These are phyloP conservation scores for Gorsachius magnificus DNA, from an alignment of 2,797 vertebrate species.

Conservation along the genomic window DNA sequence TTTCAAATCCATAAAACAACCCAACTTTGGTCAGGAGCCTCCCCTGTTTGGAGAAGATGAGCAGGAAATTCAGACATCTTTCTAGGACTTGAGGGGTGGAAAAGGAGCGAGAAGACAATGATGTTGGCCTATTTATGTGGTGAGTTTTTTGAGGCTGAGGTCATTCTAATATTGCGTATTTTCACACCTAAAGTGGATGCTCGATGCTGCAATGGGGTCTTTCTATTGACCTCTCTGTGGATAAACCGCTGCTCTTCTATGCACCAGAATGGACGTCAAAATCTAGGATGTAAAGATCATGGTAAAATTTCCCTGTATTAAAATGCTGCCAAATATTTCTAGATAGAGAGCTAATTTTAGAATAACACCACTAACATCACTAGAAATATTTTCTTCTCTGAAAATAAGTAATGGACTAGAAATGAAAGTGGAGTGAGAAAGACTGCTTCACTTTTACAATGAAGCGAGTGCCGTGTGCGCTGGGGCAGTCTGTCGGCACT, in stretches of 20 bases:
- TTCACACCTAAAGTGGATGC: neutral
- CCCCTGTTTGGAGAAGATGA: neutral
- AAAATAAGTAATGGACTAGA: neutral
- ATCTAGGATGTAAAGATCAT: neutral
- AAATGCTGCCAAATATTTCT: neutral
- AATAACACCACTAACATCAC: neutral
- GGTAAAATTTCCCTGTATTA: neutral
- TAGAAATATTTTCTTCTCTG: neutral
- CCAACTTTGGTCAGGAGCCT: neutral
- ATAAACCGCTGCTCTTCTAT: neutral
- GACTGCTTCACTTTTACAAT: neutral
- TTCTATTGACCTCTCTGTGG: neutral
- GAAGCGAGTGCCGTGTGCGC: neutral
- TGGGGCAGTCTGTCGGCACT: neutral
- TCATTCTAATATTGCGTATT: neutral
- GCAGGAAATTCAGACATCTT: neutral
- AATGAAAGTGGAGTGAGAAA: neutral
- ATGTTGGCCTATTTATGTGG: rapidly evolving
- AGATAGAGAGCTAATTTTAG: neutral
- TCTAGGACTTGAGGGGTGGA: neutral
- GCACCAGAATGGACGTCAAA: neutral
- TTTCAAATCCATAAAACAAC: neutral
- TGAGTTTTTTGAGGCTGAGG: neutral
- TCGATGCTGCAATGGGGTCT: neutral
- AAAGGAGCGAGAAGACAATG: neutral